Evolutionary conservation across 2,888 invertebrate species (phyloP).

Genomic region (Drosophila picticornis): DNA sequence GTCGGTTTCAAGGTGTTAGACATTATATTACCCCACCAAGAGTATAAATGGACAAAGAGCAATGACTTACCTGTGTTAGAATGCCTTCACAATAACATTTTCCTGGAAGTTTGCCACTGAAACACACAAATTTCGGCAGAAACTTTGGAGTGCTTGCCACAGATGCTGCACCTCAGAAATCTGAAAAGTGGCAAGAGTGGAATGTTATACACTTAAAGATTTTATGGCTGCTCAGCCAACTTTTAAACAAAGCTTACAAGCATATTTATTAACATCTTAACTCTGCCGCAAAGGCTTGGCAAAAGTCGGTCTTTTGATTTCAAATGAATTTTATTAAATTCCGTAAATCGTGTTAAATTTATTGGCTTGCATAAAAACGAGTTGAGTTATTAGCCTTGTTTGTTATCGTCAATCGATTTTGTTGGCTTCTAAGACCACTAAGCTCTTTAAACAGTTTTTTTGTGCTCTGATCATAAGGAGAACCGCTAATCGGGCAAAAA

Average conservation of each 20-base stretch:
- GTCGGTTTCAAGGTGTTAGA: background rate
- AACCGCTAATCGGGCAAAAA: conserved; percentile 38
- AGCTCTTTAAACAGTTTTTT: conserved; percentile 26
- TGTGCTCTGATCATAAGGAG: conserved; percentile 15
- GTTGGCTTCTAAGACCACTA: conserved; percentile 1
- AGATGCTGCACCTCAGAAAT: background rate
- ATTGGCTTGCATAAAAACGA: conserved; percentile 2
- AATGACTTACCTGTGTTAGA: background rate
- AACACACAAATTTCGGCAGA: background rate
- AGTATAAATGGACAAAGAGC: background rate
- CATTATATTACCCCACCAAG: background rate
- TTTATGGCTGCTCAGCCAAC: background rate
- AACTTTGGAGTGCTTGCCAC: background rate
- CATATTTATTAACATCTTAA: background rate
- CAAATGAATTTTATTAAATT: conserved; percentile 3
- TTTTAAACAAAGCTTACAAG: background rate
- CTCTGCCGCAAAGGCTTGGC: background rate
- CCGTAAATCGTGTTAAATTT: background rate
- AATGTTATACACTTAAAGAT: conserved; percentile 2
- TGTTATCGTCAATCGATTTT: background rate
- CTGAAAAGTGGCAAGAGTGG: conserved; percentile 1
- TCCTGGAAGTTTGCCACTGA: conserved; percentile 1
- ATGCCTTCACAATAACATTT: background rate
- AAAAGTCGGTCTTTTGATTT: background rate
- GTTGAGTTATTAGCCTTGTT: conserved; percentile 3